Conservation (phyloP, 2,797 vertebrate genomes). For the Lutjanus campechanus region DNA sequence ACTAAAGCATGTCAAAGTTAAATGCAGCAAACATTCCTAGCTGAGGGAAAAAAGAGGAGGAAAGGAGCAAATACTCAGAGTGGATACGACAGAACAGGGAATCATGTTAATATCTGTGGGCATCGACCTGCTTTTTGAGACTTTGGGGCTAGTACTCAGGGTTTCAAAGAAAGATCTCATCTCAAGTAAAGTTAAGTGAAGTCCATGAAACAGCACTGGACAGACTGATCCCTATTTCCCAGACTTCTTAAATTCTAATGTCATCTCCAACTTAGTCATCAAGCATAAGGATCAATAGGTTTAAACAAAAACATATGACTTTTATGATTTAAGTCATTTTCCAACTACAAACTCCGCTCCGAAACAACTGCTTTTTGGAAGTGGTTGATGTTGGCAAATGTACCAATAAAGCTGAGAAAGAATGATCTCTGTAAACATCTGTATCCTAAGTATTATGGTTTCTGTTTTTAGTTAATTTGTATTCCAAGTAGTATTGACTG, state of each 20-base stretch:
- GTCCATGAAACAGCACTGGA: neutral
- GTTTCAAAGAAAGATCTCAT: constrained; percentile 3
- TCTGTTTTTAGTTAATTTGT: too few relatives aligned
- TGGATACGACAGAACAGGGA: constrained; percentile 3
- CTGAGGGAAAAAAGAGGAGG: neutral
- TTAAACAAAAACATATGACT: constrained; percentile 3
- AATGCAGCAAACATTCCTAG: neutral
- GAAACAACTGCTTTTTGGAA: neutral
- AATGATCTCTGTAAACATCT: neutral
- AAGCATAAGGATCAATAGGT: neutral
- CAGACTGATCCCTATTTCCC: neutral
- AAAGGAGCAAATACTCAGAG: neutral
- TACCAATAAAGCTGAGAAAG: neutral
- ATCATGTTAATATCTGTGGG: neutral
- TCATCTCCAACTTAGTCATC: neutral
- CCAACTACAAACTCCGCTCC: neutral
- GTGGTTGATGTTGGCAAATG: neutral
- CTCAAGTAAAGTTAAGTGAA: neutral
- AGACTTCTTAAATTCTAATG: neutral
- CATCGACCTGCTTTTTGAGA: neutral
- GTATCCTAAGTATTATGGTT: too few relatives aligned
- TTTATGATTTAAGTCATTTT: neutral
- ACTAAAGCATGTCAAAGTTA: constrained; percentile 5
- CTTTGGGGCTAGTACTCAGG: neutral
- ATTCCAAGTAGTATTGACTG: too few relatives aligned